Conservation (phyloP, 2,113 vertebrate species). For the Protobothrops mucrosquamatus region DNA sequence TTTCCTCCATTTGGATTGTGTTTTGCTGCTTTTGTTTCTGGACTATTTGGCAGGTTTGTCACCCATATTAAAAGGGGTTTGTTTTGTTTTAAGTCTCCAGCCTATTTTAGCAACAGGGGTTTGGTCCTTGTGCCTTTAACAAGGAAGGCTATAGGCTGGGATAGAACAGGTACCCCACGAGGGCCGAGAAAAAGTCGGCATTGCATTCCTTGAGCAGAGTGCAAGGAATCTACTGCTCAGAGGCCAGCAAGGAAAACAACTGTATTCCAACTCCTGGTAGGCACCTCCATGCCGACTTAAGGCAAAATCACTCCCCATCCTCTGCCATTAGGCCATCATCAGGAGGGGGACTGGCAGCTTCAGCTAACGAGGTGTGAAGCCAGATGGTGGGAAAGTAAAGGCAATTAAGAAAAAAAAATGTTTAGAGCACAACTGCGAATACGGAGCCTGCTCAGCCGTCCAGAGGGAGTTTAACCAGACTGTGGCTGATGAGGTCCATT, state of each 20-base stretch:
- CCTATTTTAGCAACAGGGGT: too few species aligned
- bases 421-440: neutral
- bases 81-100: too few species aligned
- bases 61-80: too few species aligned
- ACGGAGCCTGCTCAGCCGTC: neutral
- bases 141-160: too few species aligned
- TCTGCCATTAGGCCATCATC: neutral
- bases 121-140: too few species aligned
- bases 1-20: too few species aligned
- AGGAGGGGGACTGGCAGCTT: conserved; percentile 12
- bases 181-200: neutral
- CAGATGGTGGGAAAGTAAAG: conserved; percentile 2
- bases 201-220: neutral
- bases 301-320: neutral
- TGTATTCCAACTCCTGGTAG: too few species aligned
- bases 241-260: neutral
- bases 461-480: conserved; percentile 9
- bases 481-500: conserved; percentile 32
- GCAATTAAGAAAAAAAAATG: conserved; percentile 13
- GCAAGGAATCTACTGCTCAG: neutral
- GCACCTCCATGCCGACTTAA: neutral
- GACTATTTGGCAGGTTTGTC: too few species aligned
- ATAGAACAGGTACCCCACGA: too few species aligned
- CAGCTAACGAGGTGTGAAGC: neutral
- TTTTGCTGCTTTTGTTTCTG: too few species aligned